Base-by-base conservation (phyloP, 1,140 invertebrate genomes). In the Drosophila watanabei region DNA sequence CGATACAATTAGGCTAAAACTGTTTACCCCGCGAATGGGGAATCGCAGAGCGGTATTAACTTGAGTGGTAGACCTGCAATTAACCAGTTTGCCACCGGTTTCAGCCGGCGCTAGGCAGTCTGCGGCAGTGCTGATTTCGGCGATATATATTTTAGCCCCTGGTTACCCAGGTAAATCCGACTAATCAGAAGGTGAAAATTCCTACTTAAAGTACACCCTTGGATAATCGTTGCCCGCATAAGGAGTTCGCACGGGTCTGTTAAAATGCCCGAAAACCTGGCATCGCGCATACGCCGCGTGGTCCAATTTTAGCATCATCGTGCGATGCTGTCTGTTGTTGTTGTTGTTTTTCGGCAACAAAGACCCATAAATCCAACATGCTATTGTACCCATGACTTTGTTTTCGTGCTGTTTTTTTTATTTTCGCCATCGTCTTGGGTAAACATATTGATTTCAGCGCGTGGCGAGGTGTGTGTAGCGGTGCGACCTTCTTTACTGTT, bases 361-460 rank as follows among this genome's bases (percentile, higher is more conserved):
- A 61, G 56, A 46, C 43, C 35, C 68, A 73, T 61, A 73, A 73
- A 68, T 32, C 46, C 71, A 46, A 33, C 32, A 32, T 48, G 35
- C 61, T 69, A 30, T 76, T 73, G 41, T 75, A 49, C 59, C 51
- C 59, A 65, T 80, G 79, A 77, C 83, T 88, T 88, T 89, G 81
- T 89, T 85, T 75, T 84, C 69, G 69, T 69, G 41, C 37, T 51
- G 30, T 51, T 46, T 61, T 35, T 33, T n/a, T n/a, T n/a, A n/a
- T n/a, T n/a, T n/a, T n/a, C n/a, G n/a, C n/a, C n/a, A n/a, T n/a
- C n/a, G n/a, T n/a, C n/a, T n/a, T n/a, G n/a, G n/a, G 85, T 88
- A 88, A 89, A 88, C 85, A 88, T 75, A 71, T 84, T 81, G 78
- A 75, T 81, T 79, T 48, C 59, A 78, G 78, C 81, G 85, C 82